These are phyloP conservation scores for Diadromus collaris DNA, from an alignment of 2,888 invertebrate species.

Conservation along the genomic window DNA sequence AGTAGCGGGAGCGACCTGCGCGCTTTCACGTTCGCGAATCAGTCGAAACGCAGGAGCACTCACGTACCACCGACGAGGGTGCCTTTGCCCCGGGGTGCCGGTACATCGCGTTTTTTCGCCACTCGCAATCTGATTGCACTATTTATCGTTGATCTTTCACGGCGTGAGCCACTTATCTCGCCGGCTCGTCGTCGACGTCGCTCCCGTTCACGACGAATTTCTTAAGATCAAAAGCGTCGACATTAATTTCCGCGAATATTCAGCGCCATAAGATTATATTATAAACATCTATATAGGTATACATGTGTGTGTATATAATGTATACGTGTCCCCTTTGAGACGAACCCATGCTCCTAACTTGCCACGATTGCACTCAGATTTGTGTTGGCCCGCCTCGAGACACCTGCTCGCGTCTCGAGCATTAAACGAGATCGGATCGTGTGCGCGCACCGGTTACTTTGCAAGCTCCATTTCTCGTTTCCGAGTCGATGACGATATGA, in stretches of 20 bases:
- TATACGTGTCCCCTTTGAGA: neutral
- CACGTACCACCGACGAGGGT: constrained; percentile 63
- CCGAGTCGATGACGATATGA: neutral
- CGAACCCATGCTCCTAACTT: neutral
- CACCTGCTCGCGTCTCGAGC: neutral
- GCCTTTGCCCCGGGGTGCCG: constrained; percentile 34
- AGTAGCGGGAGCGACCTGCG: constrained; percentile 66
- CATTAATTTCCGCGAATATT: constrained; percentile 22
- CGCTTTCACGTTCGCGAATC: constrained; percentile 67
- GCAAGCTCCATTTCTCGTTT: neutral
- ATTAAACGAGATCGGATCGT: constrained; percentile 2
- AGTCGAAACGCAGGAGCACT: constrained; percentile 70
- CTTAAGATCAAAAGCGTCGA: neutral
- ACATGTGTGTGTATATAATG: neutral
- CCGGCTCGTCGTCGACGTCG: constrained; percentile 1
- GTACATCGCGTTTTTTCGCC: constrained; percentile 43
- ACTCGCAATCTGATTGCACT: constrained; percentile 54
- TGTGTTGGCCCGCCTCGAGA: neutral
- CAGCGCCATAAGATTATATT: neutral
- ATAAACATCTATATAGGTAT: neutral
- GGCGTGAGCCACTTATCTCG: constrained; percentile 18
- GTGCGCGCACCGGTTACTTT: neutral
- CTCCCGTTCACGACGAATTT: neutral
- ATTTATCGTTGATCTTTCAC: constrained; percentile 28
- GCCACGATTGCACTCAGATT: neutral